Evolutionary conservation across 2,888 invertebrate genomes (phyloP).

Genomic region (Caenorhabditis macrosperma): DNA sequence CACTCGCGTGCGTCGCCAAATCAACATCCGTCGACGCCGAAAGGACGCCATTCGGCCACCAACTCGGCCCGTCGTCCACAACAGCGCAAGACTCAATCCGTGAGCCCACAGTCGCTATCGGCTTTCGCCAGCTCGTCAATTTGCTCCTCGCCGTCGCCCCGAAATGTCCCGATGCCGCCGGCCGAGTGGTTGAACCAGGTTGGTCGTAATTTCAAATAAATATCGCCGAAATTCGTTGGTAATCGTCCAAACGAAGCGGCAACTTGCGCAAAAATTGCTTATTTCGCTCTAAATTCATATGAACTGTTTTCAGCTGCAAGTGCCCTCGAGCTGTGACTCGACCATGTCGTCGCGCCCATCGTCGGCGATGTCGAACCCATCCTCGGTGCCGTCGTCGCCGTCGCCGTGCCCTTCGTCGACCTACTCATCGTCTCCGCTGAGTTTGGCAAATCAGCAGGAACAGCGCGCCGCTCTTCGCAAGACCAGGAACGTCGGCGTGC

Average conservation of each 20-base stretch:
- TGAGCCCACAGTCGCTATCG: conserved; percentile 38
- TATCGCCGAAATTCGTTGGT: background rate
- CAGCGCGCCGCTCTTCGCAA: too few species aligned
- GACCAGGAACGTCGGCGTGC: too few species aligned
- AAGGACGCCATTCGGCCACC: conserved; percentile 8
- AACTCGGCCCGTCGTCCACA: conserved; percentile 7
- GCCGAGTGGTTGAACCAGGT: conserved; percentile 50
- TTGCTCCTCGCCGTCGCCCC: conserved; percentile 50
- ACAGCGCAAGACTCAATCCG: conserved; percentile 48
- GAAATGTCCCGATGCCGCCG: conserved; percentile 56
- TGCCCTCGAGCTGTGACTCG: background rate
- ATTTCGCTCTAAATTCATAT: background rate
- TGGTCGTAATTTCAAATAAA: background rate
- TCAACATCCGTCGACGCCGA: conserved; percentile 21
- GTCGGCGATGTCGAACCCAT: conserved; percentile 24
- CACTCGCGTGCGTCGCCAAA: conserved; percentile 9
- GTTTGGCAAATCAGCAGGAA: background rate
- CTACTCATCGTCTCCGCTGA: conserved; percentile 14
- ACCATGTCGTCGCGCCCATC: conserved; percentile 39
- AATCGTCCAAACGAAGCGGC: background rate
- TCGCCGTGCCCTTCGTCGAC: conserved; percentile 17
- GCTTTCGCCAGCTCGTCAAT: conserved; percentile 44
- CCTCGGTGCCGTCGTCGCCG: conserved; percentile 26
- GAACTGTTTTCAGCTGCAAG: conserved; percentile 19
- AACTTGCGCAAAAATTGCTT: background rate